Conservation (phyloP, 2,113 vertebrate genomes). For the Illadopsis cleaveri region DNA sequence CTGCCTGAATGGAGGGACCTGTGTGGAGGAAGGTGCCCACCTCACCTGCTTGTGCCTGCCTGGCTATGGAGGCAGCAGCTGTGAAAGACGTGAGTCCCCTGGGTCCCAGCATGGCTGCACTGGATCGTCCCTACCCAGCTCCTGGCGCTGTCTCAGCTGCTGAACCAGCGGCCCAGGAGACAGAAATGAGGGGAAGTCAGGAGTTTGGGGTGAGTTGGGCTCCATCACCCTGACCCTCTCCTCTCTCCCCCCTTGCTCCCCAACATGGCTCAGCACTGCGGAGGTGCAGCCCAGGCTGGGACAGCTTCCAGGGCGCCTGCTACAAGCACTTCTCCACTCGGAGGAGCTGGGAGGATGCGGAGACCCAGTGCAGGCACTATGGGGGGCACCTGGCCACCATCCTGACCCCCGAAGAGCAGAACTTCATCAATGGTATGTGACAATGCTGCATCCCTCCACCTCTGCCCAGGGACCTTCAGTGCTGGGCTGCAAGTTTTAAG, state of each 20-base stretch:
- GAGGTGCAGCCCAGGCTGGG: conserved; percentile 85
- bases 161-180: background rate
- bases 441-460: accelerated
- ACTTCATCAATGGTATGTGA: conserved; percentile 86
- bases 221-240: background rate
- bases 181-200: background rate
- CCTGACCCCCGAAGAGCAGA: conserved; percentile 89
- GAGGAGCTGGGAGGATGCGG: conserved; percentile 91
- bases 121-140: accelerated
- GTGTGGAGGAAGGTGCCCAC: conserved; percentile 72
- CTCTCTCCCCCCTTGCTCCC: background rate
- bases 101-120: accelerated
- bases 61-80: conserved; percentile 85
- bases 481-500: background rate
- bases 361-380: conserved; percentile 83
- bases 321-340: conserved; percentile 87
- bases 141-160: background rate
- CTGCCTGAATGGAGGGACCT: conserved; percentile 93
- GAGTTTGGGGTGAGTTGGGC: background rate
- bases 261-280: conserved; percentile 69
- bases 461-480: background rate
- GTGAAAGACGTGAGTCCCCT: conserved; percentile 81
- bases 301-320: conserved; percentile 89
- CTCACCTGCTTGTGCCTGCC: conserved; percentile 86
- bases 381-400: conserved; percentile 89